phyloP scores from a whole-genome alignment of 2,797 vertebrate species.

The Notoglanidium macrostoma region DNA sequence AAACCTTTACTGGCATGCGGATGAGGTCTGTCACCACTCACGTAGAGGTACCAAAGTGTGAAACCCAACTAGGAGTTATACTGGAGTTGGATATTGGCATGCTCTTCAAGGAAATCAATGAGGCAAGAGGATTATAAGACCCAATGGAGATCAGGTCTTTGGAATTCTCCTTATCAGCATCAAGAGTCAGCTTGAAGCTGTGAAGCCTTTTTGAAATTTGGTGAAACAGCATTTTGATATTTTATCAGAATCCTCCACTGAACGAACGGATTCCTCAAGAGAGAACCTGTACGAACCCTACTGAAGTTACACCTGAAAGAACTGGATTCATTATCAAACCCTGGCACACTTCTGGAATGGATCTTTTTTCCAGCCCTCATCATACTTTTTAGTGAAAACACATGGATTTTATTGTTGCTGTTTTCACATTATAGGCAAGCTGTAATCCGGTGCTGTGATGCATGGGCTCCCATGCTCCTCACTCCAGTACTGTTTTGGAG shows the following conservation, averaged over 20 bases:
- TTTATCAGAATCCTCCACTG: background rate
- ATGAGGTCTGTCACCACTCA: background rate
- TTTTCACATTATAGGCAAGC: background rate
- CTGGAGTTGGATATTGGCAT: background rate
- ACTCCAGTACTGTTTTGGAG: constrained; percentile 76
- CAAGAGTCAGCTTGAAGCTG: background rate
- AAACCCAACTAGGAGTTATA: constrained; percentile 16
- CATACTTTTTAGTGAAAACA: background rate
- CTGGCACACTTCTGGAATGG: background rate
- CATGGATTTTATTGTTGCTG: constrained; percentile 8
- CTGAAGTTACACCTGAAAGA: background rate
- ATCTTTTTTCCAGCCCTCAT: background rate
- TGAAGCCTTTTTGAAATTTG: background rate
- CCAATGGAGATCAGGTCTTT: background rate
- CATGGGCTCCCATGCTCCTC: constrained; percentile 77
- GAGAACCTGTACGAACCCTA: background rate
- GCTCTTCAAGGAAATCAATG: background rate
- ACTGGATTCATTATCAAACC: background rate
- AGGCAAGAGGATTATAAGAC: background rate
- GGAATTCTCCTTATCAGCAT: background rate
- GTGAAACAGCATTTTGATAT: background rate
- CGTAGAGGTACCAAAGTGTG: background rate
- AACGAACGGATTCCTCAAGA: background rate
- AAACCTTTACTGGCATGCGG: background rate
- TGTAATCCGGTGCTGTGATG: constrained; percentile 62